Percentiles rank a stretch among this genome's conserved stretches.
Evolutionary conservation across 2,113 vertebrate species (phyloP).

Genomic region (Lasiurus cinereus): DNA sequence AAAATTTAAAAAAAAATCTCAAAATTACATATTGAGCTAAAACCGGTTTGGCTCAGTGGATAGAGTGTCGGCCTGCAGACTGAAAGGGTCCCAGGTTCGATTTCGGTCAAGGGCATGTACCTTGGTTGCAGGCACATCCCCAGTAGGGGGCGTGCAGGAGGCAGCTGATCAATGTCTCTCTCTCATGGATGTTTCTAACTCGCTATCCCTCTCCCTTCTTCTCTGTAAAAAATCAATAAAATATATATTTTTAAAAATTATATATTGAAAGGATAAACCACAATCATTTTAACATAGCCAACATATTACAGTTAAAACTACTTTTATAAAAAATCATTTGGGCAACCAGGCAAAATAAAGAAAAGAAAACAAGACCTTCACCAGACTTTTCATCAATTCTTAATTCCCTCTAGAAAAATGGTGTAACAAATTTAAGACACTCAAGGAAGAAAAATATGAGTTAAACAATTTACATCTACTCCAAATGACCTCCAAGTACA

Average conservation of each 20-base stretch:
- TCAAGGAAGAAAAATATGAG: conserved; percentile 15
- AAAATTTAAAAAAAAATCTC: conserved; percentile 17
- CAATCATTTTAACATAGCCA: conserved; percentile 36
- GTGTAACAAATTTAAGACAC: conserved; percentile 41
- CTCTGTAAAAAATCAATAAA: too few species aligned
- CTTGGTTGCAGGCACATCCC: too few species aligned
- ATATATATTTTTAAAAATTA: background rate
- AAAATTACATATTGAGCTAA: conserved; percentile 2
- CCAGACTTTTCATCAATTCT: conserved; percentile 39
- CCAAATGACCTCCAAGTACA: conserved; percentile 53
- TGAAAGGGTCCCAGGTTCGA: too few species aligned
- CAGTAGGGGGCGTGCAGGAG: too few species aligned
- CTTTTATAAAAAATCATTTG: conserved; percentile 33
- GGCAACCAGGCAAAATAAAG: conserved; percentile 41
- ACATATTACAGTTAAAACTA: conserved; percentile 15
- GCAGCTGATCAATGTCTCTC: too few species aligned
- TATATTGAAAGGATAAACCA: conserved; percentile 13
- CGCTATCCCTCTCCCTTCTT: too few species aligned
- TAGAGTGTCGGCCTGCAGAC: too few species aligned
- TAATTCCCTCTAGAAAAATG: background rate
- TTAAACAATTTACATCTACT: conserved; percentile 4
- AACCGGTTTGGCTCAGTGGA: too few species aligned
- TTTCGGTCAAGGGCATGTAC: too few species aligned
- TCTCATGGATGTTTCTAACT: too few species aligned
- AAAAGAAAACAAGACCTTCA: conserved; percentile 35